Percentiles rank a stretch among this genome's conserved stretches.
These are phyloP conservation scores for Idaea biselata DNA, from an alignment of 2,888 invertebrate species.

Conservation along the genomic window DNA sequence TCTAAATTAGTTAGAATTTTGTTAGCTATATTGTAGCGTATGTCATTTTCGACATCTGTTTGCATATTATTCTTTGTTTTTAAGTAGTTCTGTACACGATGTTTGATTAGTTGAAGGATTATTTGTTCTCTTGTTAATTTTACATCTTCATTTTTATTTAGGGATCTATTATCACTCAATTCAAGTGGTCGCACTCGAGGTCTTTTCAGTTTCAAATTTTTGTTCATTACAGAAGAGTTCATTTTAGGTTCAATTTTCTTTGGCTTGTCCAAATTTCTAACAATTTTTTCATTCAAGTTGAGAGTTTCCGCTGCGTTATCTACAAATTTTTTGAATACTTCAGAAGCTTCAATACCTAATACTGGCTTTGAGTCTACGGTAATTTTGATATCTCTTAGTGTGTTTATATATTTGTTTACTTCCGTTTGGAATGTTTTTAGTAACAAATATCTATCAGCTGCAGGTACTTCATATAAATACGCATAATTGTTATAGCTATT, in stretches of 20 bases:
- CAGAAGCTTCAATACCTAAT: constrained; percentile 34
- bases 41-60: constrained; percentile 36
- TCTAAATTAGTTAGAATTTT: constrained; percentile 52
- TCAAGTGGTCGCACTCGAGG: background rate
- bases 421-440: constrained; percentile 55
- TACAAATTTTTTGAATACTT: constrained; percentile 48
- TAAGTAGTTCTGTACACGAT: constrained; percentile 52
- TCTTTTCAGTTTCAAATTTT: background rate
- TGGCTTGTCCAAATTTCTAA: constrained; percentile 33
- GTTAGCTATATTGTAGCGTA: constrained; percentile 56
- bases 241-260: constrained; percentile 15
- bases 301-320: constrained; percentile 43
- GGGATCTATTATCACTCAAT: background rate
- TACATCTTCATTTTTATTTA: constrained; percentile 22
- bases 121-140: constrained; percentile 55
- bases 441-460: constrained; percentile 47
- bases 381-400: constrained; percentile 43
- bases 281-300: constrained; percentile 43
- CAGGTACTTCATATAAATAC: constrained; percentile 38
- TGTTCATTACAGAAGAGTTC: background rate
- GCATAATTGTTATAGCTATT: constrained; percentile 52
- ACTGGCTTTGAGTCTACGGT: constrained; percentile 31
- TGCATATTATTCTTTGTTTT: constrained; percentile 45
- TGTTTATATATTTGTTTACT: constrained; percentile 37
- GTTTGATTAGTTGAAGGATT: constrained; percentile 60